Base-by-base conservation (phyloP, 2,113 vertebrate genomes). In the Edolisoma coerulescens region DNA sequence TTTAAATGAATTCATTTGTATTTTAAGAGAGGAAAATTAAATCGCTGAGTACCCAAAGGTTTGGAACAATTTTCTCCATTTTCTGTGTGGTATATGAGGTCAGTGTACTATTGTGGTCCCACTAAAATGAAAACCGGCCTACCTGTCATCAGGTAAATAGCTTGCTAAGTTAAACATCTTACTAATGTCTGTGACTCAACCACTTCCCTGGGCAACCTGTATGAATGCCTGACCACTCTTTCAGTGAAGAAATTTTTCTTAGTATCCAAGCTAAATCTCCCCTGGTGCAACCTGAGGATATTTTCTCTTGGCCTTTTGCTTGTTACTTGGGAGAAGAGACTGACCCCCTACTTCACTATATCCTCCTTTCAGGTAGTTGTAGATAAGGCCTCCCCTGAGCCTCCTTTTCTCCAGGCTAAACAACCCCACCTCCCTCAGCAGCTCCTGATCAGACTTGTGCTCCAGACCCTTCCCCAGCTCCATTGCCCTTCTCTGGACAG, bases 401-500 rank as follows among this genome's bases (percentile, higher is more conserved):
- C 39, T 45, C 7, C 13, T 52, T 39, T 82, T 53, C 39, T 39
- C 16, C 39, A 24, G 20, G 22, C 20, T 39, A 13, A 82, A 26
- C 23, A 26, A 2, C 5, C 1, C 23, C 45, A 75, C 13, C 28
- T 75, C 28, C 33, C 9, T 41, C 60, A 68, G 16, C 19, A 28
- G 9, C 19, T 16, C 19, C 16, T 67, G 5, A 10, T 37, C 4
- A 22, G 27, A 39, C 10, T 45, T 44, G 23, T n/a, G 9, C 45
- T 59, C 15, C 68, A 59, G 33, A 52, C 19, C 14, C 20, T 30
- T 52, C 69, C 3, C 9, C 53, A 67, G 9, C 5, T 45, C 13
- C 2, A 0, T 5, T 74, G 59, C 9, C 28, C 11, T 74, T 67
- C 45, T 21, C 18, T 33, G 23, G 24, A 30, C 28, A 17, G 0